Evolutionary conservation across 1,140 invertebrate genomes (phyloP).

Genomic region (Pseudomyrmex concolor): DNA sequence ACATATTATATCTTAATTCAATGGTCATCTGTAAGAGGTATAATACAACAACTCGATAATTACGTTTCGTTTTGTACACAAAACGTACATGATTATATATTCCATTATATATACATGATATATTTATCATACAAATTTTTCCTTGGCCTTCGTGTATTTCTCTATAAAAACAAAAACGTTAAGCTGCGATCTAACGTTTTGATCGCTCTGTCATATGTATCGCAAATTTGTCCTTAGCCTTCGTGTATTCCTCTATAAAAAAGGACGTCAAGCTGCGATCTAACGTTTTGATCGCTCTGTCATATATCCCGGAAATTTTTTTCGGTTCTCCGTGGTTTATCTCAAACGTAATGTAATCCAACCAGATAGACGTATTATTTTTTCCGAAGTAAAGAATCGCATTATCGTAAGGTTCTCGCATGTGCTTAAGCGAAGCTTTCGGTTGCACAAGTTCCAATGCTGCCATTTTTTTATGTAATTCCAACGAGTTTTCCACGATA

Average conservation of each 20-base stretch:
- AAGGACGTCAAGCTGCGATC: conserved; percentile 74
- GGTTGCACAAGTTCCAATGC: conserved; percentile 84
- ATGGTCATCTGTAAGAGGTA: no score
- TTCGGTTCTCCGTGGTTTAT: conserved; percentile 83
- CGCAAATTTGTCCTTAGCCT: conserved; percentile 74
- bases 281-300: conserved; percentile 84
- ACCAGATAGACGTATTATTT: conserved; percentile 86
- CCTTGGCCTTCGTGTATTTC: conserved; percentile 78
- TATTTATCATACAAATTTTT: conserved; percentile 69
- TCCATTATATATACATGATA: background rate
- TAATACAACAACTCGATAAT: no score
- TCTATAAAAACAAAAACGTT: conserved; percentile 78
- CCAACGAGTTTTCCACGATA: conserved; percentile 70
- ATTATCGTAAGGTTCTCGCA: conserved; percentile 83
- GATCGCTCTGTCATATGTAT: conserved; percentile 80
- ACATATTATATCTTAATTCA: no score
- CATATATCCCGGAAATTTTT: conserved; percentile 82
- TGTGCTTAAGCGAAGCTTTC: conserved; percentile 76
- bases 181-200: conserved; percentile 80
- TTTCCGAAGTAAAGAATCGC: conserved; percentile 85
- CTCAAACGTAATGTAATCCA: conserved; percentile 87
- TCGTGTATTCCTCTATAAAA: conserved; percentile 80
- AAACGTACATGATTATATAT: background rate
- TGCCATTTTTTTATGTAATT: conserved; percentile 85
- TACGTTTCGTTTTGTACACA: no score